Conservation (phyloP, 2,888 invertebrate species). For the Troilus luridus region DNA sequence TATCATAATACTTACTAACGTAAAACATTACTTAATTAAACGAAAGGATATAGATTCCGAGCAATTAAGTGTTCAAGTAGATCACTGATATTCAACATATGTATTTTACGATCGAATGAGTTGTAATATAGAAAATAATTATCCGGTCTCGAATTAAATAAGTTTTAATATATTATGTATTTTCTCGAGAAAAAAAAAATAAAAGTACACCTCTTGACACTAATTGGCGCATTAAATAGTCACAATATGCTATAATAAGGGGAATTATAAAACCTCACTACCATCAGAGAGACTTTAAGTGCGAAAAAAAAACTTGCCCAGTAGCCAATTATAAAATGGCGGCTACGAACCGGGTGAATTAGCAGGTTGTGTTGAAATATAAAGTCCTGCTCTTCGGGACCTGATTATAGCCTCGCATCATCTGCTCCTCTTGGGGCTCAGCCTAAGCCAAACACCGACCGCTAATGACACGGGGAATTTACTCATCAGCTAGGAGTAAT, state of each 20-base stretch:
- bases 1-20: no score
- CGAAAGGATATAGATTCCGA: no score
- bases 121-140: background rate
- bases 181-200: background rate
- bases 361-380: background rate
- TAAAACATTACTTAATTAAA: no score
- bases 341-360: background rate
- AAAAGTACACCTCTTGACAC: background rate
- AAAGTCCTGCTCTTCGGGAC: background rate
- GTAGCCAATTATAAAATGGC: conserved; percentile 30
- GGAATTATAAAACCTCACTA: background rate
- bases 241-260: background rate
- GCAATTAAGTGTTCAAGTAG: no score
- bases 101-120: background rate
- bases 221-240: conserved; percentile 9
- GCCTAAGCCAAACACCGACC: background rate
- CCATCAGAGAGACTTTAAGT: background rate
- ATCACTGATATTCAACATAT: background rate
- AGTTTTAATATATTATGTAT: no score
- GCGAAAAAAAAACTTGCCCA: background rate
- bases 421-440: background rate
- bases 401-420: background rate
- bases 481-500: conserved; percentile 6
- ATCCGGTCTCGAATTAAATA: background rate
- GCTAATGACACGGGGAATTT: conserved; percentile 7